phyloP scores from a whole-genome alignment of 1,140 invertebrate genomes.

The Amyelois transitella region DNA sequence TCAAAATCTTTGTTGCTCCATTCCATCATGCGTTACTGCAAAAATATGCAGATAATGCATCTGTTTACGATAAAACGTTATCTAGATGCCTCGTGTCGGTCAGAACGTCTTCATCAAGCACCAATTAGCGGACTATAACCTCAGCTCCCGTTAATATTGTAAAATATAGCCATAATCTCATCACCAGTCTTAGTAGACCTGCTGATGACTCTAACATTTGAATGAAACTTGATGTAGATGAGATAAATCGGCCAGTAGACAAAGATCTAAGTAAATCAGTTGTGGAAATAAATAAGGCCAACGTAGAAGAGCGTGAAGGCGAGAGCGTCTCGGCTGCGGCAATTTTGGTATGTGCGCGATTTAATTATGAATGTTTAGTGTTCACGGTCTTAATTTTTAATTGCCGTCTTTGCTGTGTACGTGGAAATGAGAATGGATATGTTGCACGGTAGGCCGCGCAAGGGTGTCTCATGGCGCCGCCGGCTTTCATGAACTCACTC shows the following conservation, averaged over 20 bases:
- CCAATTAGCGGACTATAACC: constrained; percentile 5
- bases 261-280: neutral
- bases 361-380: constrained; percentile 28
- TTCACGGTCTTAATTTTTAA: constrained; percentile 19
- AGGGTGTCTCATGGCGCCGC: neutral
- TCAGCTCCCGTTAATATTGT: constrained; percentile 4
- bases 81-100: neutral
- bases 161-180: neutral
- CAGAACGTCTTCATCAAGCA: constrained; percentile 4
- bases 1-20: too few relatives aligned
- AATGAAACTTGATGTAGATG: neutral
- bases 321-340: constrained; percentile 11
- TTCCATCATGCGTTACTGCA: too few relatives aligned
- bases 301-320: constrained; percentile 31
- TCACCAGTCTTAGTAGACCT: neutral
- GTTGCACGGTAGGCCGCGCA: neutral
- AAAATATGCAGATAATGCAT: neutral
- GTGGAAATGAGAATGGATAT: constrained; percentile 6
- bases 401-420: constrained; percentile 17
- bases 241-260: neutral
- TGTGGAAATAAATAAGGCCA: constrained; percentile 19
- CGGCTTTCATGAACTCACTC: neutral
- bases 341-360: constrained; percentile 25
- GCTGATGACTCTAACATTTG: neutral
- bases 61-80: neutral